Evolutionary conservation across 2,113 vertebrate genomes (phyloP), one percentile per base, ranked within the genome.

Genomic region (Festucalex cinctus): DNA sequence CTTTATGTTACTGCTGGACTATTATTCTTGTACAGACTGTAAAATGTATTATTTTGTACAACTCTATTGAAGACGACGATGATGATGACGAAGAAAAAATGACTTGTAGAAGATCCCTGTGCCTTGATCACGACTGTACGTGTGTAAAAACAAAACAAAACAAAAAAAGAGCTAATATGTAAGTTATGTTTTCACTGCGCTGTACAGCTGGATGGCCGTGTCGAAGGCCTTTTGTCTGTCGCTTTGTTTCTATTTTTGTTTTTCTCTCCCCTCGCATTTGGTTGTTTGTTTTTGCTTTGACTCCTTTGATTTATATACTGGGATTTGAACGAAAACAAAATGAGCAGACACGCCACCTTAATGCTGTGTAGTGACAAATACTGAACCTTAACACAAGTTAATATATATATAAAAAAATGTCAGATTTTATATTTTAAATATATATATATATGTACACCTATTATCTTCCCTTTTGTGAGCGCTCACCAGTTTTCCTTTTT

Each of bases 21-120:
- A 94, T 95, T 94, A 96, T 94, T 95, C 93, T 93, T 96, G 95
- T 96, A 96, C 95, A 96, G 94, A 96, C 93, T 96, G 94, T 95
- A 95, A 96, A 95, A 96, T 95, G 94, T 95, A 95, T 95, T 94
- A 96, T 96, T 96, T 96, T 96, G 94, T 96, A 96, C 95, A 95
- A 96, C 94, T 96, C 95, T 95, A 96, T 93, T 95, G 94, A 95
- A 94, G 44, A 46, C 24, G 26, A 39, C n/a, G 35, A 61, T 5
- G 32, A 58, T 9, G 83, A 59, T 3, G 26, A 58, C 16, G 82
- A 93, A 83, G 92, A 94, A 93, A 88, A 79, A 88, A 85, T 85
- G 92, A 95, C 94, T 96, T 95, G 94, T 95, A 96, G 94, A 95
- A 95, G 94, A 95, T 95, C 94, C 94, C 93, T 96, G 95, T 96